Evolutionary conservation across 2,797 vertebrate genomes (phyloP).

Genomic region (Naso thynnoides): DNA sequence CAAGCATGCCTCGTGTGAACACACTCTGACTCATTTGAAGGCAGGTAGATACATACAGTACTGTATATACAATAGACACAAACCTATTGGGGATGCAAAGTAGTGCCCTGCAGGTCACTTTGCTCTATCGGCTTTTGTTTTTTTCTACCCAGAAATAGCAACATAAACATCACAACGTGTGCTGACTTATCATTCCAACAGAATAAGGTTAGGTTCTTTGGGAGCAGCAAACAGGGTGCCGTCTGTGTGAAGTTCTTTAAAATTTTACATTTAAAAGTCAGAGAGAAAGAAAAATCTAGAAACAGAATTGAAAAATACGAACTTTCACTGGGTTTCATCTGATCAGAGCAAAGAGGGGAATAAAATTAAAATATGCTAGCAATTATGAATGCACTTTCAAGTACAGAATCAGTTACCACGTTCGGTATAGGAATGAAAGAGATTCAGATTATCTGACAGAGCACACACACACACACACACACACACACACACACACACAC

Average conservation of each 20-base stretch:
- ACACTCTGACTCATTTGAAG: background rate
- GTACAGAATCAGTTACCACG: background rate
- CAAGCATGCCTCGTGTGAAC: background rate
- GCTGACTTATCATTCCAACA: background rate
- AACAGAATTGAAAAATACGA: background rate
- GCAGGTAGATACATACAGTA: background rate
- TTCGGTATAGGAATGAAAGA: background rate
- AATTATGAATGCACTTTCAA: constrained; percentile 2
- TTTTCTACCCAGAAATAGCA: background rate
- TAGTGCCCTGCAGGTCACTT: background rate
- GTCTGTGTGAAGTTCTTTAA: background rate
- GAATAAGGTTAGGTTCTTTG: background rate
- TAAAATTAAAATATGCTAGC: too few relatives aligned
- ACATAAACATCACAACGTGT: background rate
- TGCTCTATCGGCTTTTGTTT: background rate
- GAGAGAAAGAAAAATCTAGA: background rate
- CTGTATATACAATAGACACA: background rate
- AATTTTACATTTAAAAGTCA: constrained; percentile 2
- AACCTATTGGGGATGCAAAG: background rate
- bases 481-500: too few relatives aligned
- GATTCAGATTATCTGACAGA: background rate
- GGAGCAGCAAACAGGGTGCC: background rate
- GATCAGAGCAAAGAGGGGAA: background rate
- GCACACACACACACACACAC: too few relatives aligned
- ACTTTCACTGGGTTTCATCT: background rate